Evolutionary conservation across 2,797 vertebrate species (phyloP), one percentile per base, ranked within the genome.

Genomic region (Mormyrops boulengeri): DNA sequence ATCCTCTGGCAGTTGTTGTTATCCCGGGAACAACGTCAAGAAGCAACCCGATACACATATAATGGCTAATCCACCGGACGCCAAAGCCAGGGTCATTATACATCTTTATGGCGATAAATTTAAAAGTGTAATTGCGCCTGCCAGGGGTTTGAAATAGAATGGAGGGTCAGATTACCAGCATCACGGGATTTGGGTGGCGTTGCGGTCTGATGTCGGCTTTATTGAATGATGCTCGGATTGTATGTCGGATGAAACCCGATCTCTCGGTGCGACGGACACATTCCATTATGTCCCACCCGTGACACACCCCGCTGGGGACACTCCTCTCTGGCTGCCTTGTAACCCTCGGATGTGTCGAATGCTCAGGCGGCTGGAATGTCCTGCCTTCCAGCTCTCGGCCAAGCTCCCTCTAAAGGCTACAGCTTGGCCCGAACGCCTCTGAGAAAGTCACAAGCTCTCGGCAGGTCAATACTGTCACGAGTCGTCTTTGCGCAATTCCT

Each of bases 61-160:
- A 44, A 55, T 60, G 86, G 57, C 2, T 52, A 87, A 38, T 30
- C 26, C 30, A 60, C 34, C 44, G 82, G 82, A 85, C n/a, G 82
- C 82, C 82, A 52, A 85, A 52, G 49, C 44, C 47, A 26, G 82
- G 82, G 44, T 50, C 82, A 52, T 85, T 85, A 85, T 52, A 85
- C 49, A 26, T 50, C 22, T 50, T 52, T 85, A 50, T 50, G 49
- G 41, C 4, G 52, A 52, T 85, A 85, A 52, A 52, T 87, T 55
- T 87, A 87, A 86, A 19, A 38, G 52, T 82, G 77, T 85, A 85
- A 50, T 26, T 53, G 50, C 26, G 22, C 26, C 84, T 85, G 82
- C 7, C 12, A 22, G 84, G 84, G 77, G 22, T 12, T 53, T 53
- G 44, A 85, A 52, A 85, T 85, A 50, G 84, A 53, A 50, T 85